phyloP scores from a whole-genome alignment of 2,113 vertebrate species.

The Zosterops japonicus region DNA sequence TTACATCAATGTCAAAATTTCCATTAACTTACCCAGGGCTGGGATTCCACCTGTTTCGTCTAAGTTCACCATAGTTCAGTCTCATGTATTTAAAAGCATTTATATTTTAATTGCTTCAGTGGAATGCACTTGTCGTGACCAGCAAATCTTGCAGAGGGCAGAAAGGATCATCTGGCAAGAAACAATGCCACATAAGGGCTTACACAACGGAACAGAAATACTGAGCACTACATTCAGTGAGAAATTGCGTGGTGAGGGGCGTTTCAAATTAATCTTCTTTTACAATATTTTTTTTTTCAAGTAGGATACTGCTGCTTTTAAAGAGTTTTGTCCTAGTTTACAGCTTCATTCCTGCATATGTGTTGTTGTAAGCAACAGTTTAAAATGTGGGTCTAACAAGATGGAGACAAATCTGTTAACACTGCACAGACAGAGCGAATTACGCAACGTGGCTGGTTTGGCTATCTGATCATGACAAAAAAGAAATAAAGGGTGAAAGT shows the following conservation, averaged over 20 bases:
- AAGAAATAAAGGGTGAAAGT: background rate
- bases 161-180: conserved; percentile 31
- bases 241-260: background rate
- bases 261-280: background rate
- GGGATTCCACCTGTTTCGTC: background rate
- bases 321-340: background rate
- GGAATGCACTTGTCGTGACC: conserved; percentile 3
- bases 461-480: background rate
- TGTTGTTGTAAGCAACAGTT: background rate
- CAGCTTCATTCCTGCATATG: background rate
- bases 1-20: background rate
- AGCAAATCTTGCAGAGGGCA: conserved; percentile 3
- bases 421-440: background rate
- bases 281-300: background rate
- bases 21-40: background rate
- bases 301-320: background rate
- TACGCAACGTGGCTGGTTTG: conserved; percentile 13
- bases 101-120: conserved; percentile 33
- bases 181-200: background rate
- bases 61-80: background rate
- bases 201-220: background rate
- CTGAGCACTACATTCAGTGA: background rate
- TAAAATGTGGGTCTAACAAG: conserved; percentile 13
- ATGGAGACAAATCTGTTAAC: conserved; percentile 47
- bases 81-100: conserved; percentile 22